Evolutionary conservation across 2,888 invertebrate genomes (phyloP), one percentile per base, ranked within the genome.

Genomic region (Drosophila phalerata): DNA sequence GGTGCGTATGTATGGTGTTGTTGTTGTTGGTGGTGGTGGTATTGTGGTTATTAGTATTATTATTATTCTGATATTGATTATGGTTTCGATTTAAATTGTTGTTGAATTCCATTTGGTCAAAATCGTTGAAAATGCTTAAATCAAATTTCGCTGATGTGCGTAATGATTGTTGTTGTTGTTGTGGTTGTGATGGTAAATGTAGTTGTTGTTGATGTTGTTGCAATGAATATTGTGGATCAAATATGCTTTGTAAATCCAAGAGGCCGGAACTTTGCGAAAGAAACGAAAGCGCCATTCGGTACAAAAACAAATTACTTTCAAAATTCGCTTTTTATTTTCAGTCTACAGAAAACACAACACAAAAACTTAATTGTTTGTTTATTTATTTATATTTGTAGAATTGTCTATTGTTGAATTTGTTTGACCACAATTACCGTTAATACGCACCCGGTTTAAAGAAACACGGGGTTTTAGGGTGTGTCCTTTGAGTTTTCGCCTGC

Each of bases 261-360:
- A 90, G 91, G 81, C 84, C 91, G 74, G 91, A 89, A 84, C 88
- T 87, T 77, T 89, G 90, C 62, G 91, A 88, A 82, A 90, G 80
- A 82, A 92, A 85, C 85, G 92, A 91, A 77, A 93, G 91, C 90
- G 93, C 92, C 92, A 93, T 93, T 92, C 92, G 92, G 79, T 81
- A 85, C 17, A 43, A 74, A 66, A 69, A 58, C 71, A 48, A 69
- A 58, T 65, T 60, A 64, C 69, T 47, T 65, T 66, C 25, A 8
- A 13, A 64, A 56, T 42, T 73, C 57, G 52, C 47, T 49, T 71
- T 43, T 43, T 15, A 22, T 2, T 9, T 61, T 38, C n/a, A n/a
- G n/a, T n/a, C n/a, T 40, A 45, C 51, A 37, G 42, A 19, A 61
- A 38, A 43, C 51, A 67, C 56, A 62, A 34, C 19, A 56, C 47